phyloP scores from a whole-genome alignment of 2,113 vertebrate genomes.

The Nothoprocta perdicaria region DNA sequence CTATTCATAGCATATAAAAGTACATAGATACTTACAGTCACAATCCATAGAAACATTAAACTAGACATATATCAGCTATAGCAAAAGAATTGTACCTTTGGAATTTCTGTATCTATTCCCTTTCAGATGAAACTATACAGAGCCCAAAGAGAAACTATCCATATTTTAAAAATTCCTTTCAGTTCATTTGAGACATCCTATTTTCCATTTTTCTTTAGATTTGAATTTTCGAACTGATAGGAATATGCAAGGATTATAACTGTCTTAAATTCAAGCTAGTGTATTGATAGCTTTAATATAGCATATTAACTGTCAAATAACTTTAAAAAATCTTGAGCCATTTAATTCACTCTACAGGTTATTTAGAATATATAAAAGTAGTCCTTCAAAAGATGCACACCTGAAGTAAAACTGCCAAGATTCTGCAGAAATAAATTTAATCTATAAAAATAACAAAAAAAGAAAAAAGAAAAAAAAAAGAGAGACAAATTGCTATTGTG shows the following conservation, averaged over 20 bases:
- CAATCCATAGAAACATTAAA: neutral
- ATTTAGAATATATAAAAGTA: neutral
- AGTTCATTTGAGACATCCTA: neutral
- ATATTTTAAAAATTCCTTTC: neutral
- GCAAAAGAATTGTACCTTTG: neutral
- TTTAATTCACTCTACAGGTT: neutral
- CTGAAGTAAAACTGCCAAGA: neutral
- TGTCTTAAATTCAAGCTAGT: neutral
- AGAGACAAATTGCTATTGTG: constrained; percentile 45
- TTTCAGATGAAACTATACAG: neutral
- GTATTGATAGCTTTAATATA: neutral
- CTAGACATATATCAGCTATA: neutral
- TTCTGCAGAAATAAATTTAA: constrained; percentile 27
- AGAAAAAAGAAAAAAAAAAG: neutral
- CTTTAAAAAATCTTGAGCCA: neutral
- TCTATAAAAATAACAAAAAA: constrained; percentile 26
- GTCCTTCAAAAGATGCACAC: neutral
- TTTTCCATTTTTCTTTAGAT: neutral
- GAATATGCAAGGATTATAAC: neutral
- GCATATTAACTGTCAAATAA: neutral
- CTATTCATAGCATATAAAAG: neutral
- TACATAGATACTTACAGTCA: neutral
- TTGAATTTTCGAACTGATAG: neutral
- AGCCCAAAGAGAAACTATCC: neutral
- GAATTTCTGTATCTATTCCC: neutral